These are phyloP conservation scores for Nymphalis c-album DNA, from an alignment of 2,888 invertebrate species.

Conservation along the genomic window DNA sequence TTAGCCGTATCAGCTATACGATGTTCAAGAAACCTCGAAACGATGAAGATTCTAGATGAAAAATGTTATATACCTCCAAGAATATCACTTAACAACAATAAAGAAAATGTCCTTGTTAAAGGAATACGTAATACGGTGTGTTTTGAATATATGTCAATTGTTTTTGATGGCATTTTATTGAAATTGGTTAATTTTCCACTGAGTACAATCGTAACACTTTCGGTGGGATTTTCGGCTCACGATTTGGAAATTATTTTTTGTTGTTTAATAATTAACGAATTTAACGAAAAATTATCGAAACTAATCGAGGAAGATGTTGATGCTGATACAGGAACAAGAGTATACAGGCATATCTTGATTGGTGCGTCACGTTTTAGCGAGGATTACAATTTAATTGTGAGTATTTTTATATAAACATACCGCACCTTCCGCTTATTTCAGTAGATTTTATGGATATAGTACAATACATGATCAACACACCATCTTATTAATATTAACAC, in stretches of 20 bases:
- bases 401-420: constrained; percentile 22
- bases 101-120: constrained; percentile 41
- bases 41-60: constrained; percentile 51
- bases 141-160: constrained; percentile 40
- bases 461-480: no score
- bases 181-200: constrained; percentile 35
- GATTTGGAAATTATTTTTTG: constrained; percentile 59
- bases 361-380: constrained; percentile 54
- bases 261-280: constrained; percentile 51
- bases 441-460: no score
- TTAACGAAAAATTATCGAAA: constrained; percentile 54
- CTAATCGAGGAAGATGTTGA: constrained; percentile 42
- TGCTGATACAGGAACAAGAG: constrained; percentile 47
- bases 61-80: constrained; percentile 45
- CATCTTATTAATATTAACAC: no score
- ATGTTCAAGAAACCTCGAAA: constrained; percentile 42
- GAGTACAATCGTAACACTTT: constrained; percentile 42
- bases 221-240: constrained; percentile 52
- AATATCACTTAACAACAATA: constrained; percentile 28
- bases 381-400: constrained; percentile 54
- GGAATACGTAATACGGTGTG: constrained; percentile 36
- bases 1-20: constrained; percentile 43
- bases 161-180: constrained; percentile 50
- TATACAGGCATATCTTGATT: constrained; percentile 58
- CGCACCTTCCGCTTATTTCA: no score